phyloP scores from a whole-genome alignment of 2,113 vertebrate species.

The Macaca nemestrina region DNA sequence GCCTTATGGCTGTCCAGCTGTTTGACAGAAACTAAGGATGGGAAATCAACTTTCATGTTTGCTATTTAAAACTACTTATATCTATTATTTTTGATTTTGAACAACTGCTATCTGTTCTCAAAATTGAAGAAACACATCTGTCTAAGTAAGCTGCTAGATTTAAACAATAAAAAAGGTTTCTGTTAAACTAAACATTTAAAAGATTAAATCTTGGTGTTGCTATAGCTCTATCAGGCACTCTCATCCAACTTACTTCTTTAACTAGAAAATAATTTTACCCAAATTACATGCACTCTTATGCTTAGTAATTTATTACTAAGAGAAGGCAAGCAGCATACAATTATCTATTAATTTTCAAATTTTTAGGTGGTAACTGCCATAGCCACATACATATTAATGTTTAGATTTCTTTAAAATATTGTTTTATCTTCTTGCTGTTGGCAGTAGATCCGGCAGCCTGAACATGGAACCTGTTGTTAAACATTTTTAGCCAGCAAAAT shows the following conservation, averaged over 20 bases:
- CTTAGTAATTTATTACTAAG: not conserved
- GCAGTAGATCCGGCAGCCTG: not conserved
- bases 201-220: not conserved
- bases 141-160: constrained; percentile 59
- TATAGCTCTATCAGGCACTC: not conserved
- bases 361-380: not conserved
- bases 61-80: not conserved
- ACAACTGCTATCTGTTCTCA: constrained; percentile 61
- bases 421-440: not conserved
- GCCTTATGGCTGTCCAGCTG: constrained; percentile 66
- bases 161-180: not conserved
- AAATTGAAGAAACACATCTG: constrained; percentile 71
- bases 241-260: not conserved
- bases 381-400: not conserved
- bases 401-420: not conserved
- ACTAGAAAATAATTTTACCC: not conserved
- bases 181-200: constrained; percentile 50
- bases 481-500: not conserved
- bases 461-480: not conserved
- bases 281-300: not conserved
- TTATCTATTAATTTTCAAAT: not conserved
- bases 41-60: constrained; percentile 50
- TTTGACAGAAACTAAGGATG: not conserved
- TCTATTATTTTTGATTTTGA: constrained; percentile 63
- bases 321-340: not conserved